Conservation (phyloP, 2,113 vertebrate genomes). For the Suncus etruscus region DNA sequence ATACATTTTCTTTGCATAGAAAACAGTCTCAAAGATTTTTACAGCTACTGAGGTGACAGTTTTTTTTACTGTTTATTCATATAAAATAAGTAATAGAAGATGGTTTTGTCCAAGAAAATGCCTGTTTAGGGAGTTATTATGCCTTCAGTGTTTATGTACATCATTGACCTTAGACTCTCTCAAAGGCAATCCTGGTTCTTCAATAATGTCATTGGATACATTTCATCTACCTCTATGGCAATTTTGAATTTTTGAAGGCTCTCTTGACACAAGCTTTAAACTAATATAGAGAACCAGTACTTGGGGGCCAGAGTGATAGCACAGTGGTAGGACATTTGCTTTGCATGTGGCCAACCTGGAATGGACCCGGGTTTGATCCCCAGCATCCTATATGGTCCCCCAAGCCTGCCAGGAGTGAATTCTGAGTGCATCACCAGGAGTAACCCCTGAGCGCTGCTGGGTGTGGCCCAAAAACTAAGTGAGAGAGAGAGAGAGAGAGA, state of each 20-base stretch:
- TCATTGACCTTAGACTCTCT: not conserved
- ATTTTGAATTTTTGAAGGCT: not conserved
- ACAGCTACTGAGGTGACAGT: not conserved
- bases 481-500: no score
- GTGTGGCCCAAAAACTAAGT: no score
- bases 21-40: not conserved
- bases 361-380: no score
- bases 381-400: no score
- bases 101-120: constrained; percentile 15
- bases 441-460: no score
- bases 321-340: no score
- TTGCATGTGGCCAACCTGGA: no score
- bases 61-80: not conserved
- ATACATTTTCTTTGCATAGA: not conserved
- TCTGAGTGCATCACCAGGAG: no score
- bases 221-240: not conserved
- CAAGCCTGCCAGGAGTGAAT: no score
- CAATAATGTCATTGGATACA: not conserved
- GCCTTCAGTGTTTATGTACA: constrained; percentile 5
- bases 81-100: not conserved
- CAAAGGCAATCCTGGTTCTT: not conserved
- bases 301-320: not conserved
- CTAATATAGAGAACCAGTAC: not conserved
- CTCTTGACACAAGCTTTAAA: not conserved
- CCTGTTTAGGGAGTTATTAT: not conserved